Conservation (phyloP, 2,797 vertebrate genomes). For the Strix occidentalis region DNA sequence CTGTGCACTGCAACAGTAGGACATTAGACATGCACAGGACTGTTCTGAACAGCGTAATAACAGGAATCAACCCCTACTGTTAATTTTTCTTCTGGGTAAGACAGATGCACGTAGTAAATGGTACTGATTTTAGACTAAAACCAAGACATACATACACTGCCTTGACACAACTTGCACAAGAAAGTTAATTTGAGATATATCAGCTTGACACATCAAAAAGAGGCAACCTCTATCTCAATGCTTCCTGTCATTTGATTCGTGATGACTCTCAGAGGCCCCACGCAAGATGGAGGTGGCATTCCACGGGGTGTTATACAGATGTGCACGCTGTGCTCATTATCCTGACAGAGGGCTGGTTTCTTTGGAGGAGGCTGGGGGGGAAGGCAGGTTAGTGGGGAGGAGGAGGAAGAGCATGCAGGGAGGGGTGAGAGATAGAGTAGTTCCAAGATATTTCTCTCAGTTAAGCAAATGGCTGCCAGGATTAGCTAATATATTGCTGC, state of each 20-base stretch:
- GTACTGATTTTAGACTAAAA: not conserved
- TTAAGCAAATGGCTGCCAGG: not conserved
- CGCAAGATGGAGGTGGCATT: slow-evolving; percentile 2
- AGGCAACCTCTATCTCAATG: not conserved
- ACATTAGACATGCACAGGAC: not conserved
- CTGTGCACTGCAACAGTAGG: not conserved
- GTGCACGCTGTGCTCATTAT: not conserved
- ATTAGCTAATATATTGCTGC: not conserved
- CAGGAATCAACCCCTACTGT: not conserved
- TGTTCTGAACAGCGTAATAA: not conserved
- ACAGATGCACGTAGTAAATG: not conserved
- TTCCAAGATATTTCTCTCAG: not conserved
- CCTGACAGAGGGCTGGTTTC: not conserved
- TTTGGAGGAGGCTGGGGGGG: not conserved
- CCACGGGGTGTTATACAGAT: not conserved
- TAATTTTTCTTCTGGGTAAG: not conserved
- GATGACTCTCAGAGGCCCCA: not conserved
- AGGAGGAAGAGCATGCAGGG: not conserved
- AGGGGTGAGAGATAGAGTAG: not conserved
- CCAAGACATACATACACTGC: not conserved
- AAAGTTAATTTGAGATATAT: not conserved
- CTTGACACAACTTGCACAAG: not conserved
- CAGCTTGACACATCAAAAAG: not conserved
- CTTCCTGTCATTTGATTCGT: not conserved
- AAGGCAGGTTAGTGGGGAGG: not conserved